Percentiles rank a stretch among this genome's conserved stretches.
Conservation (phyloP, 92 coral and sea anemone genomes). For the Heliopora coerulea region DNA sequence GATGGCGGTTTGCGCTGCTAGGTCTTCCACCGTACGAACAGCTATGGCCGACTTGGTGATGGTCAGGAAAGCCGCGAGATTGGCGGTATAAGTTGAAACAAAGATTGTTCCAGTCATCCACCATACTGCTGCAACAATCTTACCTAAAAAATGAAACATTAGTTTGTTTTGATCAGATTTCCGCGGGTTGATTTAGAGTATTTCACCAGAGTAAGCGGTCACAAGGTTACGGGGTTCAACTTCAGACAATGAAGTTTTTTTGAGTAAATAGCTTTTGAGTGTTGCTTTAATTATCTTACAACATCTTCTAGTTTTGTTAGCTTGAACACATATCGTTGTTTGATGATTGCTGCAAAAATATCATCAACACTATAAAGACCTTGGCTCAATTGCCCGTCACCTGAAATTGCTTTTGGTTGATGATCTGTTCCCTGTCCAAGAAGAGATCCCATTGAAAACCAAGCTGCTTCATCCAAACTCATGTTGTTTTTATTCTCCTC, state of each 20-base stretch:
- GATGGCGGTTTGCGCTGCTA: constrained; percentile 67
- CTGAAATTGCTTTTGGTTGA: constrained; percentile 41
- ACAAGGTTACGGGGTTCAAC: too few species aligned
- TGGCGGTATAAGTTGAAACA: constrained; percentile 85
- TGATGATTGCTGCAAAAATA: too few species aligned
- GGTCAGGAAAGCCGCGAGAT: constrained; percentile 79
- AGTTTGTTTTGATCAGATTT: too few species aligned
- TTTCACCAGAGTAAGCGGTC: too few species aligned
- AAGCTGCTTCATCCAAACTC: constrained; percentile 24
- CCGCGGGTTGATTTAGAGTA: too few species aligned
- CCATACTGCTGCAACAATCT: constrained; percentile 81
- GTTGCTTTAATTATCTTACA: too few species aligned
- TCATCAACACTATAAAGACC: too few species aligned
- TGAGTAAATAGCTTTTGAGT: too few species aligned
- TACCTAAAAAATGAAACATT: constrained; percentile 50
- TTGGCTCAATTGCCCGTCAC: too few species aligned
- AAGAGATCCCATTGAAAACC: constrained; percentile 31
- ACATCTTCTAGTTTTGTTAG: too few species aligned
- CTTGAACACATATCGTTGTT: too few species aligned
- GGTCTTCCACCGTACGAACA: constrained; percentile 65
- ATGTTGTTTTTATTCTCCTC: constrained; percentile 18
- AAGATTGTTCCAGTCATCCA: constrained; percentile 80
- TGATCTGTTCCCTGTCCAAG: constrained; percentile 82
- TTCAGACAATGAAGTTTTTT: too few species aligned
- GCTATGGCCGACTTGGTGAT: constrained; percentile 65